Percentiles rank a stretch among this genome's conserved stretches.
These are phyloP conservation scores for Hozukius guyotensis DNA, from an alignment of 2,797 vertebrate genomes.

Conservation along the genomic window DNA sequence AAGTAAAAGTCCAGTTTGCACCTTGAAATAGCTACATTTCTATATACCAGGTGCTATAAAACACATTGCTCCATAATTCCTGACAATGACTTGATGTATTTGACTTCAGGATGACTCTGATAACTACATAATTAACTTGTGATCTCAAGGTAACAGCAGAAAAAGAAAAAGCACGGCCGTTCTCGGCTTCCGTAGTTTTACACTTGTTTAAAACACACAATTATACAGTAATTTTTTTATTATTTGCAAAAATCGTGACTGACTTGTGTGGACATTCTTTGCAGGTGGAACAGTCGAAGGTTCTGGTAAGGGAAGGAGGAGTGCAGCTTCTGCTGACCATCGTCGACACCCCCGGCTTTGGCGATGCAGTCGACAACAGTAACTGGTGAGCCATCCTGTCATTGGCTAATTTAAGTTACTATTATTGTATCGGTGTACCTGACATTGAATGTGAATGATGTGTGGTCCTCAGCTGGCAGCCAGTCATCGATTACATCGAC, in stretches of 20 bases:
- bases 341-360: constrained; percentile 96
- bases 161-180: no score
- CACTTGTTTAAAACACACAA: not conserved
- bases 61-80: no score
- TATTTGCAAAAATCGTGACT: not conserved
- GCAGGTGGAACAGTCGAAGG: constrained; percentile 90
- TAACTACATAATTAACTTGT: no score
- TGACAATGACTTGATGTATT: no score
- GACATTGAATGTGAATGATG: not conserved
- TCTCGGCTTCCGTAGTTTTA: not conserved
- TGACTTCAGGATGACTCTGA: no score
- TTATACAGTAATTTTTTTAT: not conserved
- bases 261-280: not conserved
- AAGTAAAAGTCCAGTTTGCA: no score
- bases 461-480: constrained; percentile 89
- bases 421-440: not conserved
- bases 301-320: constrained; percentile 95
- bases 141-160: no score
- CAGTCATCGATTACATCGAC: constrained; percentile 95
- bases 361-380: constrained; percentile 97
- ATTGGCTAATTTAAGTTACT: not conserved
- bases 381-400: constrained; percentile 87
- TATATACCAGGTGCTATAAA: no score
- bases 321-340: constrained; percentile 95
- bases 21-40: no score